phyloP scores from a whole-genome alignment of 2,113 vertebrate genomes.

The Rutilus rutilus region DNA sequence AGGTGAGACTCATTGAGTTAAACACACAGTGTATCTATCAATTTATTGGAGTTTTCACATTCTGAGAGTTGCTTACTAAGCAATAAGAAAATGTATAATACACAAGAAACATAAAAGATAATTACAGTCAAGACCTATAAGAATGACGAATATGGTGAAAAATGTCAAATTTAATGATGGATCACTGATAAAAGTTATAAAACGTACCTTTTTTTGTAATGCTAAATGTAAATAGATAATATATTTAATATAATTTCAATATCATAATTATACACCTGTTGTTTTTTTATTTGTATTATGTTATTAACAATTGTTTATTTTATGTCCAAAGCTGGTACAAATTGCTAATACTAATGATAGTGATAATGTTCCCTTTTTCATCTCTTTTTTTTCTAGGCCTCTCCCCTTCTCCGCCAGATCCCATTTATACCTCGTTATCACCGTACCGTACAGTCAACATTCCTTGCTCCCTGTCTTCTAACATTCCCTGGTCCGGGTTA shows the following conservation, averaged over 20 bases:
- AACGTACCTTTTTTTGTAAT: neutral
- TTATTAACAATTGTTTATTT: too few species aligned
- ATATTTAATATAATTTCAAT: too few species aligned
- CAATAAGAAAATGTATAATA: neutral
- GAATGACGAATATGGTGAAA: neutral
- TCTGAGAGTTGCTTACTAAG: neutral
- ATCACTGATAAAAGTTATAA: neutral
- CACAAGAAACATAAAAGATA: neutral
- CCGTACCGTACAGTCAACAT: conserved; percentile 25
- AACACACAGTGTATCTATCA: neutral
- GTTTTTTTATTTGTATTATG: too few species aligned
- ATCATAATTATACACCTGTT: too few species aligned
- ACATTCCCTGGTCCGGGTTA: conserved; percentile 54
- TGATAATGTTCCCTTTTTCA: neutral
- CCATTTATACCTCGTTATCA: conserved; percentile 59
- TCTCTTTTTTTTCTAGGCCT: conserved; percentile 64
- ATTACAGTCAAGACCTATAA: neutral
- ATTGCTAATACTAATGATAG: neutral
- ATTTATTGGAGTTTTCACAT: neutral
- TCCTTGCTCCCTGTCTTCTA: conserved; percentile 60
- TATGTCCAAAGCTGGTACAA: too few species aligned
- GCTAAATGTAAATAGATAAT: neutral
- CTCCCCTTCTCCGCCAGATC: neutral
- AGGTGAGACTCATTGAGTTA: conserved; percentile 61
- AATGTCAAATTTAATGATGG: neutral